Evolutionary conservation across 1,140 invertebrate species (phyloP).

Genomic region (Spodoptera frugiperda): DNA sequence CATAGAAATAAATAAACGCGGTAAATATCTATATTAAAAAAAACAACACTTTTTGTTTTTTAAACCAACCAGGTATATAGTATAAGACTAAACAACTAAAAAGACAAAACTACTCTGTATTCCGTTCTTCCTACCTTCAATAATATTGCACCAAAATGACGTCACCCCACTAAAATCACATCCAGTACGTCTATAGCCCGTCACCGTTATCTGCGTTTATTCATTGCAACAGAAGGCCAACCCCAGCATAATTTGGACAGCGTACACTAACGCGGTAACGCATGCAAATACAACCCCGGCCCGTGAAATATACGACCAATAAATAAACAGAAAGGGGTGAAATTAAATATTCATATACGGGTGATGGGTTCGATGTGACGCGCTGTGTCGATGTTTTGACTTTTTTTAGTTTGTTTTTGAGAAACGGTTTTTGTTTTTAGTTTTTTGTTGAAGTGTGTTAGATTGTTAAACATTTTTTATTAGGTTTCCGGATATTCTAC

Average conservation of each 20-base stretch:
- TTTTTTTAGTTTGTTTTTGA: not conserved
- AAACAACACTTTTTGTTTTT: too few relatives aligned
- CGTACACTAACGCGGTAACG: conserved; percentile 56
- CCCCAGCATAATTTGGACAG: conserved; percentile 60
- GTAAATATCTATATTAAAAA: too few relatives aligned
- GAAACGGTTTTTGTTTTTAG: not conserved
- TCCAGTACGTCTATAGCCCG: conserved; percentile 15
- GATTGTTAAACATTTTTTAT: not conserved
- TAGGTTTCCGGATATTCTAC: too few relatives aligned
- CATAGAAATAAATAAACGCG: too few relatives aligned
- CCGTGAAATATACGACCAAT: conserved; percentile 83
- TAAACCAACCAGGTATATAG: too few relatives aligned
- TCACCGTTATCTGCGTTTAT: conserved; percentile 35
- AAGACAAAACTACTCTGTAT: too few relatives aligned
- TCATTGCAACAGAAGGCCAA: conserved; percentile 44
- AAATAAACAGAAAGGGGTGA: conserved; percentile 84
- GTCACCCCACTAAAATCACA: not conserved
- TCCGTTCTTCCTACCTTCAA: too few relatives aligned
- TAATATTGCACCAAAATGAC: not conserved
- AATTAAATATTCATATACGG: conserved; percentile 81
- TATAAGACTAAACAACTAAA: too few relatives aligned
- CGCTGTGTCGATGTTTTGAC: conserved; percentile 41
- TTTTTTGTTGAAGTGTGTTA: not conserved
- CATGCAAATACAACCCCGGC: conserved; percentile 73
- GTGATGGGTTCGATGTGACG: conserved; percentile 54